These are phyloP conservation scores for Avahi laniger DNA, from an alignment of 2,797 vertebrate species.

Conservation along the genomic window DNA sequence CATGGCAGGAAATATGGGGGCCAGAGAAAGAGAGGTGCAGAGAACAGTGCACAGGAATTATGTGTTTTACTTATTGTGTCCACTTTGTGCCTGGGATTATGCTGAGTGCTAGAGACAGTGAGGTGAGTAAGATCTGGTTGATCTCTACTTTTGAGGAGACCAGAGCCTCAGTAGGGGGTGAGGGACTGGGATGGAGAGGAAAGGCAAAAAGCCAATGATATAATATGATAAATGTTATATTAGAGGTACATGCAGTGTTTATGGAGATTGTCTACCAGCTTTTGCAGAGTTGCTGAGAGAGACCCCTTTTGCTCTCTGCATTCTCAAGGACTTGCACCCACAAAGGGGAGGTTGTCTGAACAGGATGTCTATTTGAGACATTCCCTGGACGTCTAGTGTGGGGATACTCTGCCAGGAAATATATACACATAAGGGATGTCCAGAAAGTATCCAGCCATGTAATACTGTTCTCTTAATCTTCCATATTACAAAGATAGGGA, in stretches of 20 bases:
- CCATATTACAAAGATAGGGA: background rate
- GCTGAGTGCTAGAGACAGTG: background rate
- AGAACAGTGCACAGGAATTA: rapidly evolving
- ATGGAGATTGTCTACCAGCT: background rate
- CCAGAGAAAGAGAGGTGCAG: background rate
- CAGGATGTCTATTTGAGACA: background rate
- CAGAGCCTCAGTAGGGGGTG: background rate
- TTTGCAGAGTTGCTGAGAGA: background rate
- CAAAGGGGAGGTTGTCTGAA: background rate
- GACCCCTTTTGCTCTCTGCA: background rate
- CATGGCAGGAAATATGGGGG: background rate
- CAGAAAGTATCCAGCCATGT: too few relatives aligned
- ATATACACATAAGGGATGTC: too few relatives aligned
- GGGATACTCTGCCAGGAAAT: background rate
- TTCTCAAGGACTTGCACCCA: background rate
- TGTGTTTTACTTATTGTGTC: background rate
- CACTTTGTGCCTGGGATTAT: background rate
- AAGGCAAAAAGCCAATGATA: background rate
- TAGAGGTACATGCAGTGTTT: background rate
- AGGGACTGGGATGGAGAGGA: background rate
- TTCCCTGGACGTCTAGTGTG: background rate
- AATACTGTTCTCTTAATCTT: background rate
- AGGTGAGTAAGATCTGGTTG: background rate
- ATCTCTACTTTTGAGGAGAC: background rate
- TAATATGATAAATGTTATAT: background rate